phyloP scores from a whole-genome alignment of 2,113 vertebrate species.

The Elgaria multicarinata region DNA sequence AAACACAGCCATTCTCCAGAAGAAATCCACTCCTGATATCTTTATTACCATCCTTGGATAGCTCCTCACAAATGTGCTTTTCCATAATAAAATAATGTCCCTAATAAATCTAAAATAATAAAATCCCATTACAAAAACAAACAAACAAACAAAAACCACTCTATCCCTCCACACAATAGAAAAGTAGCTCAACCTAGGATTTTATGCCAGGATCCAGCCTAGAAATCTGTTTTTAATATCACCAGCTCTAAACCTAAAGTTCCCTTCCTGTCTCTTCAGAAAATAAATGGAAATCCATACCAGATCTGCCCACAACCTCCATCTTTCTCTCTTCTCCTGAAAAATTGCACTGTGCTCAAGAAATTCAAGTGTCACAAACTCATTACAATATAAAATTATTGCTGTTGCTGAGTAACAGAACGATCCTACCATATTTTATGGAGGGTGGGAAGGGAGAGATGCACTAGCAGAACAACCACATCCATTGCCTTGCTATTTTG shows the following conservation, averaged over 20 bases:
- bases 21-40: not conserved
- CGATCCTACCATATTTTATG: not conserved
- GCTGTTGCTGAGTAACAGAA: not conserved
- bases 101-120: not conserved
- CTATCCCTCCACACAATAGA: not conserved
- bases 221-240: not conserved
- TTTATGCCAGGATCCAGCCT: not conserved
- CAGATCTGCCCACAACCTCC: not conserved
- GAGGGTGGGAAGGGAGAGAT: not conserved
- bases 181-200: not conserved
- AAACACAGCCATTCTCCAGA: not conserved
- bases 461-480: not conserved
- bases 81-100: not conserved
- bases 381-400: not conserved
- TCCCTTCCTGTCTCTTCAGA: not conserved
- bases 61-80: not conserved
- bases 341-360: not conserved
- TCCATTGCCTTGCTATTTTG: not conserved
- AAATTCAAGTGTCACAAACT: not conserved
- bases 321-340: not conserved
- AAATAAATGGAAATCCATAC: not conserved
- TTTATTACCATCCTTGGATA: not conserved
- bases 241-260: not conserved
- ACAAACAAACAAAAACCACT: no score
- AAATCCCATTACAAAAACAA: not conserved